These are phyloP conservation scores for Microtus montanus DNA, from an alignment of 2,113 vertebrate genomes.

Conservation along the genomic window DNA sequence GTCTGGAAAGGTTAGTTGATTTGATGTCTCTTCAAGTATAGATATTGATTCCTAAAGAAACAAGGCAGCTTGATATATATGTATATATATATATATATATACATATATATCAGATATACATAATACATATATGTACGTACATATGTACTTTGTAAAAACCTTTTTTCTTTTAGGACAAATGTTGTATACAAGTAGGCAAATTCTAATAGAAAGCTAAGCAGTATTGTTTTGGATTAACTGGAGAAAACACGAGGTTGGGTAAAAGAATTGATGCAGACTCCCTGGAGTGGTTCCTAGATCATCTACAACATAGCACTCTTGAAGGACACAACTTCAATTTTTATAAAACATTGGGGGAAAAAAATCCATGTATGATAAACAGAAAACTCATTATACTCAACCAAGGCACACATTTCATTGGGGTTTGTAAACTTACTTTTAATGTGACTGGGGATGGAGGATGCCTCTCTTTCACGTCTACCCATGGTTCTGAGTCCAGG, in stretches of 20 bases:
- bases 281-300: background rate
- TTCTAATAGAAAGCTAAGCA: background rate
- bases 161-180: background rate
- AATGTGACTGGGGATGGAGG: conserved; percentile 83
- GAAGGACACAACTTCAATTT: conserved; percentile 7
- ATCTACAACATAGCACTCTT: background rate
- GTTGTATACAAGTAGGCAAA: background rate
- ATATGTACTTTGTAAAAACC: too few species aligned
- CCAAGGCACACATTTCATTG: background rate
- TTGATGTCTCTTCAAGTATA: conserved; percentile 67
- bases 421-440: conserved; percentile 85
- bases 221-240: background rate
- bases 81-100: background rate
- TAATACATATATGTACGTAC: too few species aligned
- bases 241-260: background rate
- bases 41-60: conserved; percentile 82
- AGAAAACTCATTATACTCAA: background rate
- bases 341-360: background rate
- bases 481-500: conserved; percentile 92
- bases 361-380: conserved; percentile 5
- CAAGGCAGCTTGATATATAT: conserved; percentile 13
- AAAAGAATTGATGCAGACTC: background rate
- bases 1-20: conserved; percentile 71
- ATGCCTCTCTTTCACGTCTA: conserved; percentile 94
- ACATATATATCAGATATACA: background rate